Evolutionary conservation across 2,888 invertebrate genomes (phyloP), one percentile per base, ranked within the genome.

Genomic region (Amblyjoppa fuscipennis): DNA sequence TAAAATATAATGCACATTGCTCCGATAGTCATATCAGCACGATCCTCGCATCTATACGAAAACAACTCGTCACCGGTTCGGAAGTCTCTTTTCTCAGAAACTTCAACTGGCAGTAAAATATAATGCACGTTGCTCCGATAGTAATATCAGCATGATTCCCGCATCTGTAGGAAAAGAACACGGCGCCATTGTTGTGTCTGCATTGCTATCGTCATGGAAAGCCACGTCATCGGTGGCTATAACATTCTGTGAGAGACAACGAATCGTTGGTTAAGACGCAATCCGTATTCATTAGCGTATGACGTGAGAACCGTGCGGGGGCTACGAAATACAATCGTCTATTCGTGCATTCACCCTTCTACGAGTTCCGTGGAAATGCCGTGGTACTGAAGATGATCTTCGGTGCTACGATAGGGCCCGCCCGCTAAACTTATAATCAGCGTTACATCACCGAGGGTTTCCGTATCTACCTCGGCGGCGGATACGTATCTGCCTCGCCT

Each of bases 201-300:
- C 56, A 25, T 25, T 56, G 11, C 59, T 25, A 59, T 59, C 3
- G 13, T 28, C 4, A 13, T 3, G 28, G 11, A 59, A 59, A 28
- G 59, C 59, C 59, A 28, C 25, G 25, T 59, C 59, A 59, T 28
- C 59, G 45, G 3, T 3, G 45, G 41, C 41, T 9, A 20, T 25
- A 59, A 59, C 2, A 4, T 25, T 28, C 9, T 3, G 25, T 13
- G 11, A 28, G 20, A 25, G 20, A 28, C 59, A 9, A 25, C 25
- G 59, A 28, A 59, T 25, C 25, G 59, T 28, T 59, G 59, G 28
- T 59, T 25, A 11, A 25, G 59, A 59, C 4, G 59, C 59, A 59
- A 59, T 59, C 25, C 25, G 59, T 59, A 59, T 59, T 59, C 59
- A 59, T 59, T 59, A 25, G 59, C 28, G 59, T 28, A 11, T 59